A percentile compares a stretch with the other conserved stretches of the same genome.
Evolutionary conservation across 2,888 invertebrate genomes (phyloP).

Genomic region (Acronicta aceris): DNA sequence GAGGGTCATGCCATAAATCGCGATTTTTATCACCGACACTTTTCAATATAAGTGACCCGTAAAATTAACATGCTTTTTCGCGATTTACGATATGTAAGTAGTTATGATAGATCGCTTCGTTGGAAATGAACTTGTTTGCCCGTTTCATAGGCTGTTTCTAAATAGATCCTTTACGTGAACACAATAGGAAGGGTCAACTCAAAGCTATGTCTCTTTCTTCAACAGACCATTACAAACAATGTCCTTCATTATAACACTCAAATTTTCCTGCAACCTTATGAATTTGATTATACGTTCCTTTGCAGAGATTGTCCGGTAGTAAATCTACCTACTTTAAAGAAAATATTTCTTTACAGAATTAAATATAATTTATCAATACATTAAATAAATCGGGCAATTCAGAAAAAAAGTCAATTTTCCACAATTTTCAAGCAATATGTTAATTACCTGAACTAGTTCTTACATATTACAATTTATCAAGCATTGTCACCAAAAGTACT

Average conservation of each 20-base stretch:
- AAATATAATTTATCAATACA: too few relatives aligned
- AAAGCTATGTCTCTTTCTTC: not conserved
- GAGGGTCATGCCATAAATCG: slow-evolving; percentile 62
- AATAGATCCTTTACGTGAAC: not conserved
- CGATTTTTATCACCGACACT: slow-evolving; percentile 64
- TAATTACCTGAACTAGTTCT: slow-evolving; percentile 1
- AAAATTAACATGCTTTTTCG: slow-evolving; percentile 61
- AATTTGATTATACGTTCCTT: not conserved
- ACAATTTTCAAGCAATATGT: not conserved
- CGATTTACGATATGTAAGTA: slow-evolving; percentile 36
- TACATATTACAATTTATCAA: slow-evolving; percentile 6
- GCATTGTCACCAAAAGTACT: slow-evolving; percentile 24
- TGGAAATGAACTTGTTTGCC: slow-evolving; percentile 4
- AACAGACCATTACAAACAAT: too few relatives aligned
- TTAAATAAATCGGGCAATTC: too few relatives aligned
- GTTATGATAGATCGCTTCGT: slow-evolving; percentile 25
- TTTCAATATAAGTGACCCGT: slow-evolving; percentile 66
- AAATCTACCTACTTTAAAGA: too few relatives aligned
- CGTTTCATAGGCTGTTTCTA: not conserved
- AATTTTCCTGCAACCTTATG: not conserved
- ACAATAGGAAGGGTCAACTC: not conserved
- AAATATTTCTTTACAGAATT: too few relatives aligned
- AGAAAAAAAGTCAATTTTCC: not conserved
- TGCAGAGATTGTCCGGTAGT: not conserved
- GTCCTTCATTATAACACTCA: not conserved